Percentiles rank a stretch among this genome's conserved stretches.
phyloP scores from a whole-genome alignment of 1,140 invertebrate genomes.

The Drosophila littoralis region DNA sequence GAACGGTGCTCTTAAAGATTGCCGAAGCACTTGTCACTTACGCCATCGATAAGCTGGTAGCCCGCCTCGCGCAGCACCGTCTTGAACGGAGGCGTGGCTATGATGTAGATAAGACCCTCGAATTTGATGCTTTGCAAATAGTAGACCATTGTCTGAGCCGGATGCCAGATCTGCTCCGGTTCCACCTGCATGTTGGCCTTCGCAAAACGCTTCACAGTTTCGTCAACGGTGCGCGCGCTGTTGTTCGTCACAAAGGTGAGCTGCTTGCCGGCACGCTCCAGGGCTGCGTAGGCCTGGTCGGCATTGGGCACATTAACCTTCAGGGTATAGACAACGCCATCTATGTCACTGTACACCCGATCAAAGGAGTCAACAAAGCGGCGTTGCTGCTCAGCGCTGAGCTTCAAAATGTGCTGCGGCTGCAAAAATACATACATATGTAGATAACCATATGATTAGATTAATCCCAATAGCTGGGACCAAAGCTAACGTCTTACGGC shows the following conservation, averaged over 20 bases:
- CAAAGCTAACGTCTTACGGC: background rate
- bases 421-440: too few species aligned
- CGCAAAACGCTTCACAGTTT: constrained; percentile 68
- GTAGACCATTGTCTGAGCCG: constrained; percentile 79
- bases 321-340: constrained; percentile 87
- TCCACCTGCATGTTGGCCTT: constrained; percentile 37
- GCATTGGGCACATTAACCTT: constrained; percentile 85
- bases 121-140: constrained; percentile 85
- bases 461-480: background rate
- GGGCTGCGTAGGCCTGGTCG: constrained; percentile 85
- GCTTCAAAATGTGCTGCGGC: constrained; percentile 34
- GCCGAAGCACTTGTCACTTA: constrained; percentile 61
- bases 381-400: constrained; percentile 61
- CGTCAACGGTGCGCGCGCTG: constrained; percentile 81
- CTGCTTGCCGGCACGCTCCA: constrained; percentile 88
- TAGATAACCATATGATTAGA: background rate
- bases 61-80: constrained; percentile 80
- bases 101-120: constrained; percentile 84
- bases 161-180: constrained; percentile 80
- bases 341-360: constrained; percentile 84
- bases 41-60: constrained; percentile 84
- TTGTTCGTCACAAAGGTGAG: constrained; percentile 91
- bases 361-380: constrained; percentile 85
- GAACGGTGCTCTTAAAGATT: background rate
- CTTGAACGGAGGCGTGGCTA: constrained; percentile 74